Percentiles rank a stretch among this genome's conserved stretches.
These are phyloP conservation scores for Sarcophaga variegata DNA, from an alignment of 2,888 invertebrate species.

Conservation along the genomic window DNA sequence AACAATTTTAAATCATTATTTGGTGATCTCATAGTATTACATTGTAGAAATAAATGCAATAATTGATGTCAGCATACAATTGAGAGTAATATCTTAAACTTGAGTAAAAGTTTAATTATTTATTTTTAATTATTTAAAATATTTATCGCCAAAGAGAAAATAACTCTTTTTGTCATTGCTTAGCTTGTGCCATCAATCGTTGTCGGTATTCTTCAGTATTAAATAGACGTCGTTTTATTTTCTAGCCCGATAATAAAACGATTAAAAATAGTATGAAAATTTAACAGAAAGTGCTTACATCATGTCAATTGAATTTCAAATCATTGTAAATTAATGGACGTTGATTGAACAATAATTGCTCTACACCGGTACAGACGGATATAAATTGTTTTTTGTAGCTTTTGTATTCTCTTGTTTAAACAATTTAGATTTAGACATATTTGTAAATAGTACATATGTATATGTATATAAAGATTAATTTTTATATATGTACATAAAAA, in stretches of 20 bases:
- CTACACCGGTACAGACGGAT: no score
- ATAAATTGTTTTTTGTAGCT: no score
- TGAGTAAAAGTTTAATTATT: not conserved
- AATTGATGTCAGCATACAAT: not conserved
- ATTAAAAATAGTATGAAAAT: not conserved
- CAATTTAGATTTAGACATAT: no score
- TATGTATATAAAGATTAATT: no score
- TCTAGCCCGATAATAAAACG: not conserved
- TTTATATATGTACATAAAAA: no score
- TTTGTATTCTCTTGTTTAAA: no score
- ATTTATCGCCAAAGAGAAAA: slow-evolving; percentile 45
- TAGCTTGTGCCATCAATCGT: slow-evolving; percentile 53
- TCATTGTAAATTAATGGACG: no score
- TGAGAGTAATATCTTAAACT: not conserved
- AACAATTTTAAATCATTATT: not conserved
- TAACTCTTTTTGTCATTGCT: slow-evolving; percentile 29
- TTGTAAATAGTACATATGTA: no score
- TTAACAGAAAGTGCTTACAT: not conserved
- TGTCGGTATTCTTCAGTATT: not conserved
- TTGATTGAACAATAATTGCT: no score
- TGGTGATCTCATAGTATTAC: not conserved
- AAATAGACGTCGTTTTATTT: not conserved
- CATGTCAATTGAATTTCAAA: slow-evolving; percentile 15
- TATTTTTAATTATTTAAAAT: slow-evolving; percentile 9
- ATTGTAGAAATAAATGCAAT: not conserved